Base-by-base conservation (phyloP, 1,140 invertebrate species). In the Homarus americanus region DNA sequence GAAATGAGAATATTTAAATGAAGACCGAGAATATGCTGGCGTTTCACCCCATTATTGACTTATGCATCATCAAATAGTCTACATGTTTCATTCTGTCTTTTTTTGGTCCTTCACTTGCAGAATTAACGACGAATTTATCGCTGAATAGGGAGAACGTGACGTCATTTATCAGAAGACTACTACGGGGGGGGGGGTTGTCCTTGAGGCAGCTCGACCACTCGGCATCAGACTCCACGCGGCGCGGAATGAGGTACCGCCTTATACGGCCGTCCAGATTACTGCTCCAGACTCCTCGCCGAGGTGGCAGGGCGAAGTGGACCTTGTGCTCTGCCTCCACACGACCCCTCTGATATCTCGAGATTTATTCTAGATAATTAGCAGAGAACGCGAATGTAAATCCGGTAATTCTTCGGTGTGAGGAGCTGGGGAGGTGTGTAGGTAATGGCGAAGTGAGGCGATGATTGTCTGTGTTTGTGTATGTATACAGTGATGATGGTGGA, bases 281-380 rank as follows among this genome's bases (percentile, higher is more conserved):
- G 4, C 63, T 2, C 63, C 63, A 32, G 63, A 32, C 4, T 24
- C 41, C 10, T 80, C 44, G 44, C 34, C 24, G 44, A 38, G 7
- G 34, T 9, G 9, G n/a, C 36, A 34, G 15, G 79, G 9, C 49
- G 41, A 58, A 63, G 20, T 82, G 28, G 24, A 20, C 79, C 79
- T 63, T 63, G 32, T 36, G 49, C 32, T 12, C 1, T 24, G 12
- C 34, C n/a, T 63, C 28, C 79, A 10, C 36, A 63, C 12, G 20
- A 36, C 24, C 32, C 49, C 36, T 15, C 15, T 63, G 41, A 36
- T 36, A 49, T 36, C 28, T 36, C 28, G 28, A 82, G 79, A 82
- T 82, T 82, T 82, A 82, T 82, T 82, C 38, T 34, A 53, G 79
- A 82, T 82, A 82, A 82, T 82, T 82, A 82, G 32, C 44, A 44